phyloP scores from a whole-genome alignment of 2,113 vertebrate genomes.

The Typhlomys cinereus region DNA sequence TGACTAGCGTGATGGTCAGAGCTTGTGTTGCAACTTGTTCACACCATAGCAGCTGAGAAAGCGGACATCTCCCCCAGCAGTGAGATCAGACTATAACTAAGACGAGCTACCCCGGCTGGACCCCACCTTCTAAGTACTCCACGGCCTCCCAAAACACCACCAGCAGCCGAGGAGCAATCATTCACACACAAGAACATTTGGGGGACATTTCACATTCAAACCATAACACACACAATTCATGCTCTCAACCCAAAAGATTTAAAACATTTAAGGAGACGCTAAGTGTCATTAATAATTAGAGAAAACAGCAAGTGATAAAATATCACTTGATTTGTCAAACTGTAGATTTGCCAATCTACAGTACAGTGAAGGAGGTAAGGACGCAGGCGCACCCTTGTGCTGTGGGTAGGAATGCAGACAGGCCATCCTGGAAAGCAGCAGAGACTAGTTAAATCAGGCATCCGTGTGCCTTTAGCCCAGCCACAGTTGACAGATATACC shows the following conservation, averaged over 20 bases:
- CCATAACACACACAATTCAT: too few relatives aligned
- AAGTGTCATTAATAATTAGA: neutral
- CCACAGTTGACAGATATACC: neutral
- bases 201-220: neutral
- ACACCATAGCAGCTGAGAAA: neutral
- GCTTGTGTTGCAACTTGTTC: neutral
- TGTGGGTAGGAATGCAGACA: neutral
- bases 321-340: neutral
- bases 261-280: neutral
- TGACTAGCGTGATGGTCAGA: fast-evolving
- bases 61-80: neutral
- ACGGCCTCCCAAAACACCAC: neutral
- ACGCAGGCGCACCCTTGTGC: neutral
- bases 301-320: neutral
- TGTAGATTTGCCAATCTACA: neutral
- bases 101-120: neutral
- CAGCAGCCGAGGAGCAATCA: neutral
- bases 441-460: neutral
- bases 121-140: neutral
- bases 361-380: neutral
- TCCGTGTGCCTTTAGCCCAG: neutral
- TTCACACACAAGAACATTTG: neutral
- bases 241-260: slow-evolving; percentile 8
- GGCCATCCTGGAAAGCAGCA: neutral
- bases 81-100: neutral